Base-by-base conservation (phyloP, 2,888 invertebrate genomes). In the Nymphalis polychloros region DNA sequence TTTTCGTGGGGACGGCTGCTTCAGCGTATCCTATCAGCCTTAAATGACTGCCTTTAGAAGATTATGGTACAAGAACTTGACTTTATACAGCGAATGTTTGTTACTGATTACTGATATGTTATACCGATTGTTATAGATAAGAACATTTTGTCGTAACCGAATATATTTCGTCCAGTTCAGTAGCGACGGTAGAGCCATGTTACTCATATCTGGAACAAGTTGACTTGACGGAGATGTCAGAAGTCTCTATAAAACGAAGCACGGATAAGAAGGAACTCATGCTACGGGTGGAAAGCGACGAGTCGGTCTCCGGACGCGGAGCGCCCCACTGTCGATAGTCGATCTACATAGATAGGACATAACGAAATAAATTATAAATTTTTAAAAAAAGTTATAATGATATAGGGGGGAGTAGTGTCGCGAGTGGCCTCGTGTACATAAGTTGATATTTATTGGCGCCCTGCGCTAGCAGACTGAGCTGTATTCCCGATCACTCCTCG, bases 311-410 rank as follows among this genome's bases (percentile, higher is more conserved):
- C 52, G 19, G 52, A 13, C 13, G 19, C 50, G 63, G 52, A 59
- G 63, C 47, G 53, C 62, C 59, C 46, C 63, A 60, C 71, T 57
- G 64, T 65, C 65, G 63, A 59, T 59, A 80, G 84, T 83, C 86
- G 84, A 86, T 89, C 89, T 88, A 84, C 87, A 90, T 92, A 91
- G 90, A 91, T 91, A 91, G 90, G 90, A 89, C 87, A 85, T 88
- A 89, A 90, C 88, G 88, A 90, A 90, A 90, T 90, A 90, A 90
- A 91, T 89, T 90, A 89, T 90, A 91, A 89, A 89, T 89, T 90
- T 86, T 81, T 81, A 84, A 90, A 86, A 82, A 85, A 84, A 78
- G 84, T 86, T 83, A 82, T 87, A 88, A 88, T 85, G 87, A 86
- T 88, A 86, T 86, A 84, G 82, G 73, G 23, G 72, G 75, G 75